These are phyloP conservation scores for Chaetodon trifasciatus DNA, from an alignment of 2,797 vertebrate species.

Conservation along the genomic window DNA sequence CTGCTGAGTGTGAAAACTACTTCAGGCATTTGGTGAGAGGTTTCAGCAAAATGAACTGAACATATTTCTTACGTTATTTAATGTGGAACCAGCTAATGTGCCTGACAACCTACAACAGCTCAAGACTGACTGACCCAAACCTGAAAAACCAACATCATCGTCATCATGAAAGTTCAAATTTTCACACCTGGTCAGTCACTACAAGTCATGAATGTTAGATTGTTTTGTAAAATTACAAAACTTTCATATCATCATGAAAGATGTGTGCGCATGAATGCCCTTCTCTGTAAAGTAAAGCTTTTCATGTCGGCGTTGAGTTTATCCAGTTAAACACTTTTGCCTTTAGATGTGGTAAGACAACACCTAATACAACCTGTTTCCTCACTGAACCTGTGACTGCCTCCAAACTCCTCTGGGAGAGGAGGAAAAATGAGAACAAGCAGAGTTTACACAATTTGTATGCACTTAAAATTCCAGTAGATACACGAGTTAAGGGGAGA, in stretches of 20 bases:
- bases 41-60: no score
- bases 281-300: neutral
- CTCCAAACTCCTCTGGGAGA: neutral
- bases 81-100: no score
- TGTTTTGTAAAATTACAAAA: neutral
- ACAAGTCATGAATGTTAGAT: no score
- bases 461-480: neutral
- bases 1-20: no score
- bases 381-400: neutral
- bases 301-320: neutral
- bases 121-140: no score
- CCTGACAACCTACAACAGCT: no score
- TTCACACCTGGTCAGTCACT: no score
- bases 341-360: neutral
- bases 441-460: neutral
- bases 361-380: neutral
- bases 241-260: neutral
- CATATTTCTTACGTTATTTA: no score
- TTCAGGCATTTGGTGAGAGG: no score
- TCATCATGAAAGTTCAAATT: no score
- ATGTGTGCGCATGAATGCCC: neutral
- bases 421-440: neutral
- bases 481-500: neutral
- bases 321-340: neutral
- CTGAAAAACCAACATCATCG: no score